Conservation (phyloP, 2,888 invertebrate genomes). For the Chironomus tentans region DNA sequence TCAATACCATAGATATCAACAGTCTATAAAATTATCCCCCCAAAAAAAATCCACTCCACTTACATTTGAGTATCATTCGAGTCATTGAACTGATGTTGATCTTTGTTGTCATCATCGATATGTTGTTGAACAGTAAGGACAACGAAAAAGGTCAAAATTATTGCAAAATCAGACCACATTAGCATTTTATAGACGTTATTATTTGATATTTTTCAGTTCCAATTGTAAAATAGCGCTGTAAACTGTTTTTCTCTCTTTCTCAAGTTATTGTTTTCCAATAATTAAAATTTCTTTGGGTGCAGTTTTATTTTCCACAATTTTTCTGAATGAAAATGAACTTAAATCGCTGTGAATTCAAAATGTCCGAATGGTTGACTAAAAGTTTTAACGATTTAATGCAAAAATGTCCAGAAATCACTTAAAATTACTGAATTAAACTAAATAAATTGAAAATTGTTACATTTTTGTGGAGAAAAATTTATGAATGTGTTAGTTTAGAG, state of each 20-base stretch:
- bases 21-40: too few relatives aligned
- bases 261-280: neutral
- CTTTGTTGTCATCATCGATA: neutral
- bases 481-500: neutral
- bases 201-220: neutral
- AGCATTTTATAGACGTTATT: neutral
- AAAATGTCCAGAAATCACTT: neutral
- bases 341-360: neutral
- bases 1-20: too few relatives aligned
- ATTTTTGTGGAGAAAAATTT: neutral
- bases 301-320: neutral
- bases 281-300: neutral
- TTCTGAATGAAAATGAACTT: neutral
- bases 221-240: too few relatives aligned
- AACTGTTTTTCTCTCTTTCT: neutral
- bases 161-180: neutral
- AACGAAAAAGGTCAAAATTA: neutral
- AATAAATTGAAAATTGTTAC: neutral
- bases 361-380: neutral
- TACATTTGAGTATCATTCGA: constrained; percentile 3
- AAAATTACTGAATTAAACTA: neutral
- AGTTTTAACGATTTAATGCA: neutral
- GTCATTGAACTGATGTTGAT: constrained; percentile 11
- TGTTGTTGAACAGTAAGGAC: constrained; percentile 13
- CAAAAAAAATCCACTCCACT: neutral